A percentile compares a stretch with the other conserved stretches of the same genome.
phyloP scores from a whole-genome alignment of 2,113 vertebrate species.

The Perognathus longimembris region DNA sequence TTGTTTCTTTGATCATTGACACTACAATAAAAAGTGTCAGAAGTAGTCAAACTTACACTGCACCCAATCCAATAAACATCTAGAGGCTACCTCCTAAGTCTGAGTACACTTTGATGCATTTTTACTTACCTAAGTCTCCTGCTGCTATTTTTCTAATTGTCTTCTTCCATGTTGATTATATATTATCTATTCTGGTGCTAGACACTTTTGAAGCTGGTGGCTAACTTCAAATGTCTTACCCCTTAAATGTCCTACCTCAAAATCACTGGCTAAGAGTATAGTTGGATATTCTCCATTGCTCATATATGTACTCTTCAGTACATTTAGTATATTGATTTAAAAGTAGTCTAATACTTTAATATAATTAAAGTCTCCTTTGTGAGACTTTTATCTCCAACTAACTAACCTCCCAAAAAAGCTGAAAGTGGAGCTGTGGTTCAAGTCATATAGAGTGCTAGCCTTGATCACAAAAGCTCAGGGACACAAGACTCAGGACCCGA shows the following conservation, averaged over 20 bases:
- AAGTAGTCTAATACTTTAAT: too few species aligned
- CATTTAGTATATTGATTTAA: background rate
- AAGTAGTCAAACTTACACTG: slow-evolving; percentile 21
- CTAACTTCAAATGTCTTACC: slow-evolving; percentile 46
- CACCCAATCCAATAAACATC: slow-evolving; percentile 19
- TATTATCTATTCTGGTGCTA: slow-evolving; percentile 46
- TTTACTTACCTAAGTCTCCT: slow-evolving; percentile 54
- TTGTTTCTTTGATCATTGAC: slow-evolving; percentile 62
- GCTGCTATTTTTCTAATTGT: slow-evolving; percentile 51
- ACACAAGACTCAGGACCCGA: too few species aligned
- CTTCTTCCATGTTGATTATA: slow-evolving; percentile 59
- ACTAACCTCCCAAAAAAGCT: too few species aligned
- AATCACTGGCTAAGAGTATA: background rate
- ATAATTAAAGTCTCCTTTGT: too few species aligned
- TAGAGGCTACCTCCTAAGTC: background rate
- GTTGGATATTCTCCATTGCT: slow-evolving; percentile 15
- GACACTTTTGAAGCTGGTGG: slow-evolving; percentile 19
- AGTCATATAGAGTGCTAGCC: too few species aligned
- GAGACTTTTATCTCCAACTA: too few species aligned
- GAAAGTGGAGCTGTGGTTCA: too few species aligned
- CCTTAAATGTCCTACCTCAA: slow-evolving; percentile 23
- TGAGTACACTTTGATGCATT: background rate
- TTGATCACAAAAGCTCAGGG: too few species aligned
- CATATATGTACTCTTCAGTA: background rate
- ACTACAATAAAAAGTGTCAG: slow-evolving; percentile 61